These are phyloP conservation scores for Tachystola acroxantha DNA, from an alignment of 2,888 invertebrate species.

Conservation along the genomic window DNA sequence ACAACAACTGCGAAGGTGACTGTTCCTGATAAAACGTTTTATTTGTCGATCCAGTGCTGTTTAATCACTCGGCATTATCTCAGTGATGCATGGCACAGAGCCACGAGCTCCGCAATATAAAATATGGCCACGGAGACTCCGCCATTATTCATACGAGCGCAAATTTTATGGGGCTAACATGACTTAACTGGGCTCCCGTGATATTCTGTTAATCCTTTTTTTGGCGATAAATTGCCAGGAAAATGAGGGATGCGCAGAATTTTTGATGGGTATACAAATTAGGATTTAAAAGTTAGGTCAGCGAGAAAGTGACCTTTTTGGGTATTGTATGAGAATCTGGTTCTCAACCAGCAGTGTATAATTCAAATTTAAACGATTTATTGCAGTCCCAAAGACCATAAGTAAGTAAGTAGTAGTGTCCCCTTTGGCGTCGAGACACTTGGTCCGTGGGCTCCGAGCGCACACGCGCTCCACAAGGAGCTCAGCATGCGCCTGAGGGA, in stretches of 20 bases:
- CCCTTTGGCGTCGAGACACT: no score
- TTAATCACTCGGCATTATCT: not conserved
- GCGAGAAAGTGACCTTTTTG: no score
- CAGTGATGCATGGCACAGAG: not conserved
- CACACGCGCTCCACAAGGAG: no score
- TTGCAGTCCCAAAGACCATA: no score
- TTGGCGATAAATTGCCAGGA: not conserved
- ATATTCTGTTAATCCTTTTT: slow-evolving; percentile 4
- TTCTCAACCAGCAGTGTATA: no score
- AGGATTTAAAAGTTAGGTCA: not conserved
- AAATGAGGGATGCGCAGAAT: slow-evolving; percentile 1
- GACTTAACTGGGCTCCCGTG: not conserved
- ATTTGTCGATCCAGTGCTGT: not conserved
- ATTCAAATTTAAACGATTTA: no score
- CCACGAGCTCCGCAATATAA: not conserved
- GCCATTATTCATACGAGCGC: not conserved
- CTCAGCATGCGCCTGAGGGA: no score
- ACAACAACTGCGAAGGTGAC: not conserved
- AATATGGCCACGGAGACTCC: not conserved
- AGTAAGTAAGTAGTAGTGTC: no score
- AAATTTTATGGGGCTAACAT: slow-evolving; percentile 1
- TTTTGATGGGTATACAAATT: not conserved
- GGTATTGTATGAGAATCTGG: no score
- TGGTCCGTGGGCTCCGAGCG: no score
- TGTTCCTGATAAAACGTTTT: not conserved